These are phyloP conservation scores for Parelbella ahira DNA, from an alignment of 2,888 invertebrate genomes.

Conservation along the genomic window DNA sequence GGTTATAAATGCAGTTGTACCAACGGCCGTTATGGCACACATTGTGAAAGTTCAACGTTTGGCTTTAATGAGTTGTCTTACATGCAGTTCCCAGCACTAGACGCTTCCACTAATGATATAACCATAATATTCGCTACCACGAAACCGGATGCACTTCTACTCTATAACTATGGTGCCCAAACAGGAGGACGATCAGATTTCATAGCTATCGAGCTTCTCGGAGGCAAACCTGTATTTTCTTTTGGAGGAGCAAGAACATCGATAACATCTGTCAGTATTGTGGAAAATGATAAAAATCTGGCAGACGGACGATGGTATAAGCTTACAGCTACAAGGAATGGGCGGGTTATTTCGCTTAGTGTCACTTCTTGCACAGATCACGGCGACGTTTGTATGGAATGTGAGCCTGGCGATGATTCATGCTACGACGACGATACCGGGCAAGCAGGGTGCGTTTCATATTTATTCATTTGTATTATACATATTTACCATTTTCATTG, in stretches of 20 bases:
- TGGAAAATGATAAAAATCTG: constrained; percentile 82
- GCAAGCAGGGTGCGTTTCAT: constrained; percentile 88
- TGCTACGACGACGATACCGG: constrained; percentile 94
- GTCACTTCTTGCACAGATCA: constrained; percentile 90
- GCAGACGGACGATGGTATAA: constrained; percentile 96
- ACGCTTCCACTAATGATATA: constrained; percentile 94
- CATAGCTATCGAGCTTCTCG: constrained; percentile 92
- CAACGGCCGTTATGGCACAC: constrained; percentile 92
- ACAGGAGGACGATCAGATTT: constrained; percentile 95
- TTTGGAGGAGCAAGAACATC: constrained; percentile 94
- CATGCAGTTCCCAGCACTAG: constrained; percentile 92
- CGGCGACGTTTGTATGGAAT: constrained; percentile 92
- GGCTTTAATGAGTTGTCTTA: constrained; percentile 94
- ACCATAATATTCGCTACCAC: constrained; percentile 95
- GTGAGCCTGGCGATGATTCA: constrained; percentile 88
- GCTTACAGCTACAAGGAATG: constrained; percentile 94
- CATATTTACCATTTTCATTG: too few relatives aligned
- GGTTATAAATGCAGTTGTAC: constrained; percentile 93
- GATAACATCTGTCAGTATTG: constrained; percentile 88
- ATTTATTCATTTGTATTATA: too few relatives aligned
- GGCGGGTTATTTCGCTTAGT: constrained; percentile 91
- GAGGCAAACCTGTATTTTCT: constrained; percentile 92
- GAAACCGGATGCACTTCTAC: constrained; percentile 90
- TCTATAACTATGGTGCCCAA: constrained; percentile 95
- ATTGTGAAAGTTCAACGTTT: constrained; percentile 94